phyloP scores from a whole-genome alignment of 2,797 vertebrate species.

The Chelon labrosus region DNA sequence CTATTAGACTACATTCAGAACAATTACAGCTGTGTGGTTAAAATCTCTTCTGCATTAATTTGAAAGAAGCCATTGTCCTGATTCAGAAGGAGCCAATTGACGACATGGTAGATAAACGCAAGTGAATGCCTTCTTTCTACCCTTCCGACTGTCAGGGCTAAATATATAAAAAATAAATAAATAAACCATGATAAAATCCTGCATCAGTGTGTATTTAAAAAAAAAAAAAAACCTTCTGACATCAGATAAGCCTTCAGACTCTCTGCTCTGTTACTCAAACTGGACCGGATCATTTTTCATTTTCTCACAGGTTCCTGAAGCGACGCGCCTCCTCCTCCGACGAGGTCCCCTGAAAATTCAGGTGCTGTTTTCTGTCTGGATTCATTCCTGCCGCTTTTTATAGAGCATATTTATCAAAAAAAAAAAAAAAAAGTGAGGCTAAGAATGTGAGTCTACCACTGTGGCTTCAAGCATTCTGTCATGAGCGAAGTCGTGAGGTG shows the following conservation, averaged over 20 bases:
- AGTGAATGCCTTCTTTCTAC: background rate
- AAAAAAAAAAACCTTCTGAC: background rate
- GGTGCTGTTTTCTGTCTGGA: background rate
- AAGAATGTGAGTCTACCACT: background rate
- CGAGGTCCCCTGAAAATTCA: background rate
- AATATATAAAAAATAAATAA: background rate
- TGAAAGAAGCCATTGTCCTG: slow-evolving; percentile 5
- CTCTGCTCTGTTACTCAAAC: background rate
- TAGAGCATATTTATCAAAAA: background rate
- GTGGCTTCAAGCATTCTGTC: background rate
- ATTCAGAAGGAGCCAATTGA: background rate
- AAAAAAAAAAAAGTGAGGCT: background rate
- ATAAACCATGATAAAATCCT: background rate
- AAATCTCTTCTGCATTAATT: background rate
- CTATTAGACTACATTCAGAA: background rate
- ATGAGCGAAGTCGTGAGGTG: background rate
- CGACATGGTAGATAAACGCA: background rate
- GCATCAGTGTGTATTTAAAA: background rate
- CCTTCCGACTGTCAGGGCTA: too few species aligned
- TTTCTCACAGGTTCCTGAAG: background rate
- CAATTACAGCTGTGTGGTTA: background rate
- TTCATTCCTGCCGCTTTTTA: background rate
- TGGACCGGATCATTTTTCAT: background rate
- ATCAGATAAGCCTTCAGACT: background rate
- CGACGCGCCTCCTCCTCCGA: background rate